Conservation (phyloP, 2,888 invertebrate species). For the Diloba caeruleocephala region DNA sequence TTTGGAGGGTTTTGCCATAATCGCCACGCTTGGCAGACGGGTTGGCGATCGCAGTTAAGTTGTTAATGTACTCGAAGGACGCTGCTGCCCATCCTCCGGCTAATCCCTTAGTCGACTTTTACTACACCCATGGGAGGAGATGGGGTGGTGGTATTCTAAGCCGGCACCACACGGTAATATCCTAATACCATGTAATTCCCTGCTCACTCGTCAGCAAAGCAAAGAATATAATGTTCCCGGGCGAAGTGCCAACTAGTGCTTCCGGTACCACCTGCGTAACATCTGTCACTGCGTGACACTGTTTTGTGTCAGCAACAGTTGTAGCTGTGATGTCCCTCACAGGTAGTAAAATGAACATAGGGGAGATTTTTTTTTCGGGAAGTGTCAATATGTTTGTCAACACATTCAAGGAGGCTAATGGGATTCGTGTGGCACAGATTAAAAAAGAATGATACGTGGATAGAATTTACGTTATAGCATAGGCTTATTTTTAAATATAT, state of each 20-base stretch:
- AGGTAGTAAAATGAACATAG: constrained; percentile 26
- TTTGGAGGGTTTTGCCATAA: too few relatives aligned
- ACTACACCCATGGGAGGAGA: too few relatives aligned
- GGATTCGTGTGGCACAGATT: constrained; percentile 16
- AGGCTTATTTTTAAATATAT: too few relatives aligned
- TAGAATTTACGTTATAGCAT: constrained; percentile 16
- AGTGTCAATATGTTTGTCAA: constrained; percentile 33
- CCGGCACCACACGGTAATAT: too few relatives aligned
- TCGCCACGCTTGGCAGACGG: too few relatives aligned
- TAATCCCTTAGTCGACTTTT: too few relatives aligned
- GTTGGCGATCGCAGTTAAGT: too few relatives aligned
- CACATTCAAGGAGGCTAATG: constrained; percentile 12
- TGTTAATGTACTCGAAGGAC: too few relatives aligned
- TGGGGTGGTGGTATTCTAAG: too few relatives aligned
- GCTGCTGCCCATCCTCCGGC: too few relatives aligned
- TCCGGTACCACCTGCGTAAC: constrained; percentile 40
- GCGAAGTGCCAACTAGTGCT: constrained; percentile 35
- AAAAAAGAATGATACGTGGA: not conserved
- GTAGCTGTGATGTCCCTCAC: constrained; percentile 8
- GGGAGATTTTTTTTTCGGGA: constrained; percentile 12
- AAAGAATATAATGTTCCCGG: constrained; percentile 7
- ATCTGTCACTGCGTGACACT: constrained; percentile 40
- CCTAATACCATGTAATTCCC: constrained; percentile 28
- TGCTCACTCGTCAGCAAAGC: constrained; percentile 6
- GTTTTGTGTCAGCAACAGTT: constrained; percentile 25